Conservation (phyloP, 2,797 vertebrate genomes). For the Sebastes ruberrimus region DNA sequence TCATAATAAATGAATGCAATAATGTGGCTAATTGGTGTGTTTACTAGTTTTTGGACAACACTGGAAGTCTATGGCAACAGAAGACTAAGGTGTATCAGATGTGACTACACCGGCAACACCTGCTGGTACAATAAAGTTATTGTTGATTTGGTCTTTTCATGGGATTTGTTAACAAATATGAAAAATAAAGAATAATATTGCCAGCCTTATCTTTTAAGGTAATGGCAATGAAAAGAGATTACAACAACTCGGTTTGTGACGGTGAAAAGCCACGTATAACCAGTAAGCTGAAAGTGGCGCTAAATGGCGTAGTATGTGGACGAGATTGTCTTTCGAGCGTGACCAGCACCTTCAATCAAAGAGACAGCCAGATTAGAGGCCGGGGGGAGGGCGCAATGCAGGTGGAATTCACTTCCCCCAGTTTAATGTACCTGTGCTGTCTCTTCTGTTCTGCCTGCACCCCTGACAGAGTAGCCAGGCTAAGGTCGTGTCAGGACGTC, state of each 20-base stretch:
- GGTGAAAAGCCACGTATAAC: not conserved
- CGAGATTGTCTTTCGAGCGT: not conserved
- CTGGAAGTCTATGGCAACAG: not conserved
- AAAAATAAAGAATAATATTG: not conserved
- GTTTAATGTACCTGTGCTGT: constrained; percentile 24
- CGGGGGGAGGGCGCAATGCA: not conserved
- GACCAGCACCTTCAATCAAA: constrained; percentile 15
- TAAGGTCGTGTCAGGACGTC: constrained; percentile 15
- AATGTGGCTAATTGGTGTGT: not conserved
- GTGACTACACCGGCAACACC: not conserved
- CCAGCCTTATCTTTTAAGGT: not conserved
- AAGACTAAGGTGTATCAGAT: not conserved
- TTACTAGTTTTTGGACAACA: not conserved
- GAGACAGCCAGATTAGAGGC: constrained; percentile 28
- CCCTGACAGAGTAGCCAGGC: constrained; percentile 4
- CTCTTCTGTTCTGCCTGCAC: not conserved
- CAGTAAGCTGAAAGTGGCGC: not conserved
- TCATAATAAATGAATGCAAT: not conserved
- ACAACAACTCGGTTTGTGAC: not conserved
- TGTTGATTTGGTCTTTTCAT: not conserved
- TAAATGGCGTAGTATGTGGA: not conserved
- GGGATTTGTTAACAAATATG: not conserved
- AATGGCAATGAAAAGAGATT: not conserved
- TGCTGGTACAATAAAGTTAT: not conserved
- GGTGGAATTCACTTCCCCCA: constrained; percentile 31